Conservation (phyloP, 64 coral and sea anemone species). For the Stichodactyla mertensii region DNA sequence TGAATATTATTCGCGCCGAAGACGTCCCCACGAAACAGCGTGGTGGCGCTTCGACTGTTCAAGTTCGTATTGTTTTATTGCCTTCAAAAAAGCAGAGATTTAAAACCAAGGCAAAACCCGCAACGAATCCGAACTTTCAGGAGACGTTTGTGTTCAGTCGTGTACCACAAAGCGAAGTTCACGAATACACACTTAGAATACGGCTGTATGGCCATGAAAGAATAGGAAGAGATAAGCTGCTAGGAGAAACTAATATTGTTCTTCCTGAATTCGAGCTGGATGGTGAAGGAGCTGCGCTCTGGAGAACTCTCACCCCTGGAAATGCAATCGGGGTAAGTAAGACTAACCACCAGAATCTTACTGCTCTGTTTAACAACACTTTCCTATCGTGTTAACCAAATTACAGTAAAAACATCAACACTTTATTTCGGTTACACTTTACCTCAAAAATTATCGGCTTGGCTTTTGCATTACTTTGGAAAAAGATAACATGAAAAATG, state of each 20-base stretch:
- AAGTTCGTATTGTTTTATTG: constrained; percentile 80
- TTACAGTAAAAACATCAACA: background rate
- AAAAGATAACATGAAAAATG: background rate
- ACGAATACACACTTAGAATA: constrained; percentile 74
- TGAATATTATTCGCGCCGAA: constrained; percentile 87
- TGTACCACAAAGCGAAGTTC: constrained; percentile 75
- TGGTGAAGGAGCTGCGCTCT: constrained; percentile 71
- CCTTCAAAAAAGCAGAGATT: constrained; percentile 88
- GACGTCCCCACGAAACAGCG: constrained; percentile 95
- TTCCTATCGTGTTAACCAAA: constrained; percentile 6
- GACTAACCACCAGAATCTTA: background rate
- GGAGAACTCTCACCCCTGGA: constrained; percentile 90
- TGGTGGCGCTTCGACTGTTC: constrained; percentile 76
- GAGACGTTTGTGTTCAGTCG: constrained; percentile 95
- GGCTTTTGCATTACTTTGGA: background rate
- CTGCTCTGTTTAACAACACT: constrained; percentile 11
- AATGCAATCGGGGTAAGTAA: constrained; percentile 85
- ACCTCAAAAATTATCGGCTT: background rate
- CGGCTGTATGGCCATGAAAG: constrained; percentile 93
- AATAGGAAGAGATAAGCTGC: constrained; percentile 75
- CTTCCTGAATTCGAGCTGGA: constrained; percentile 94
- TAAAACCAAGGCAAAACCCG: constrained; percentile 97
- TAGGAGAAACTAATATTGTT: constrained; percentile 77
- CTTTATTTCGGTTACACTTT: background rate
- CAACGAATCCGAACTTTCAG: constrained; percentile 94